phyloP scores from a whole-genome alignment of 2,113 vertebrate species.

The Smithornis capensis region DNA sequence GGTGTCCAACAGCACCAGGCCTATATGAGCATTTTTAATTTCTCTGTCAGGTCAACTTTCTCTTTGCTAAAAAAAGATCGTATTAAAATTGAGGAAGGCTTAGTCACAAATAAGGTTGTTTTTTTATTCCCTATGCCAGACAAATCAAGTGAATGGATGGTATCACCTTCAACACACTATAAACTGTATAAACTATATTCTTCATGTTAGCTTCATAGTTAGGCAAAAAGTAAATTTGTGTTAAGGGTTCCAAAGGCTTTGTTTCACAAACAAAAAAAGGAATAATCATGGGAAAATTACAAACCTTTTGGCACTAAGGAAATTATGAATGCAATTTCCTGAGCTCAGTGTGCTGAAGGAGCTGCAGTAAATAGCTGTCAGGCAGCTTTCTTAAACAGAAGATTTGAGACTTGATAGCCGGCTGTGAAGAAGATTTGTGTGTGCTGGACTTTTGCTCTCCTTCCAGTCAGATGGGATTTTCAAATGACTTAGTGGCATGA shows the following conservation, averaged over 20 bases:
- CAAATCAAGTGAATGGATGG: background rate
- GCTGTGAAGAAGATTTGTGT: background rate
- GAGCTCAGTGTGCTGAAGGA: slow-evolving; percentile 31
- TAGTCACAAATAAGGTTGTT: background rate
- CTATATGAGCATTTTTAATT: background rate
- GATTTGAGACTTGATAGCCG: background rate
- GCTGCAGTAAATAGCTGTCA: slow-evolving; percentile 4
- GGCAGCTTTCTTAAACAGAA: background rate
- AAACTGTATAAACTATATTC: background rate
- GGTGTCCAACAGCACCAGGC: background rate
- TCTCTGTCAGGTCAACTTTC: background rate
- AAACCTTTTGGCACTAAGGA: slow-evolving; percentile 15
- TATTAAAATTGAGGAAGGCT: background rate
- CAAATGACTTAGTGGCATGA: background rate
- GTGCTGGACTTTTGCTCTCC: background rate
- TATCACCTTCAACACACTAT: background rate
- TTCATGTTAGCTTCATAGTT: background rate
- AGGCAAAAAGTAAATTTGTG: background rate
- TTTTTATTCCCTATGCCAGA: background rate
- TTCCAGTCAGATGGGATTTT: background rate
- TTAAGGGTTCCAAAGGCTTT: background rate
- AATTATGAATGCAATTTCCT: slow-evolving; percentile 64
- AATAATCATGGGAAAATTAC: slow-evolving; percentile 33
- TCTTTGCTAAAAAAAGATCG: background rate
- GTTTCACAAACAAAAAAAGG: background rate